Conservation (phyloP, 2,888 invertebrate species). For the Parochlus steinenii region DNA sequence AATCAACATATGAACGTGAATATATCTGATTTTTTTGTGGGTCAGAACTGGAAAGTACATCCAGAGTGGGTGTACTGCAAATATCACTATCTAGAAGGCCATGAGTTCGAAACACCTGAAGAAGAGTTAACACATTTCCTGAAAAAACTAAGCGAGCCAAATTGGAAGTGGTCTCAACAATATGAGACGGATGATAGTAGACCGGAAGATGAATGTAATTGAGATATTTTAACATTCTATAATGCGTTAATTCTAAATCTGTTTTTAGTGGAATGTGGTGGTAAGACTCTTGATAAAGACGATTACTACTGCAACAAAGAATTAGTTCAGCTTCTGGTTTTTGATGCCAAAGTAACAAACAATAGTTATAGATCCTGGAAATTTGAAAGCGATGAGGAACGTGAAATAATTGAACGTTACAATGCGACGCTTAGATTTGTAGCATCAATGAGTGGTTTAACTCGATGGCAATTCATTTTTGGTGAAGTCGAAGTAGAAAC, state of each 20-base stretch:
- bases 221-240: background rate
- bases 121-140: slow-evolving; percentile 60
- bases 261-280: slow-evolving; percentile 43
- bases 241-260: background rate
- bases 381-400: slow-evolving; percentile 34
- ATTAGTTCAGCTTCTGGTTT: slow-evolving; percentile 66
- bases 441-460: slow-evolving; percentile 77
- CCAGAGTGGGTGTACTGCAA: slow-evolving; percentile 64
- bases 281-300: slow-evolving; percentile 42
- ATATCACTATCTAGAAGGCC: slow-evolving; percentile 66
- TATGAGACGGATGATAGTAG: slow-evolving; percentile 29
- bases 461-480: slow-evolving; percentile 66
- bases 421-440: slow-evolving; percentile 65
- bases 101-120: slow-evolving; percentile 56
- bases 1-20: slow-evolving; percentile 48
- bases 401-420: slow-evolving; percentile 42
- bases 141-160: slow-evolving; percentile 39
- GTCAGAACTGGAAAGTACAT: slow-evolving; percentile 61
- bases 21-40: slow-evolving; percentile 55
- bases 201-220: slow-evolving; percentile 1
- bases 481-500: slow-evolving; percentile 36
- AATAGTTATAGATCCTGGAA: slow-evolving; percentile 40
- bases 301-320: slow-evolving; percentile 75
- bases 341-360: slow-evolving; percentile 64
- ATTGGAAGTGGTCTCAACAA: slow-evolving; percentile 47